phyloP scores from a whole-genome alignment of 23 tunicate genomes.

The Ciona savignyi region DNA sequence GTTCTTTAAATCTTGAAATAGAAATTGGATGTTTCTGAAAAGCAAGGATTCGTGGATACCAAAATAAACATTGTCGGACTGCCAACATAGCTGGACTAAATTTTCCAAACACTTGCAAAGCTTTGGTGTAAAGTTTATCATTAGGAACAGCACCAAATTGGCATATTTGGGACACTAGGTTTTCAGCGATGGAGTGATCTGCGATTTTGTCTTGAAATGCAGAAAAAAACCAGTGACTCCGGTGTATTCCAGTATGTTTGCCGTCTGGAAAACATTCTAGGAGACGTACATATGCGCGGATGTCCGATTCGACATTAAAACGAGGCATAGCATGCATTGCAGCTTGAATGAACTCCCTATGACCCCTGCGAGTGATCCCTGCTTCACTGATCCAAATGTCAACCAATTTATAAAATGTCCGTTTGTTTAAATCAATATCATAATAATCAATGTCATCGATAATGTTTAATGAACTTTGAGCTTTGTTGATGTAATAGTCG shows the following conservation, averaged over 20 bases:
- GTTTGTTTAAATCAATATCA: slow-evolving; percentile 62
- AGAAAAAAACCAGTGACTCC: slow-evolving; percentile 56
- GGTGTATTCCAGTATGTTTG: slow-evolving; percentile 67
- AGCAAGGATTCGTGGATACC: slow-evolving; percentile 61
- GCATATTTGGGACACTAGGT: slow-evolving; percentile 23
- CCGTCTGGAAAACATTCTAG: slow-evolving; percentile 85
- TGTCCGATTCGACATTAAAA: slow-evolving; percentile 73
- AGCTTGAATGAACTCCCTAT: slow-evolving; percentile 68
- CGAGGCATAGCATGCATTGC: slow-evolving; percentile 39
- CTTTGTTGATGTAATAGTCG: slow-evolving; percentile 66
- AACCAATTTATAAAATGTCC: slow-evolving; percentile 71
- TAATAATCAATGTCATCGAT: slow-evolving; percentile 72
- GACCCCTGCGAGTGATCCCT: slow-evolving; percentile 65
- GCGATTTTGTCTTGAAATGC: slow-evolving; percentile 68
- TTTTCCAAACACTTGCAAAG: slow-evolving; percentile 56
- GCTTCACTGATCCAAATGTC: slow-evolving; percentile 84
- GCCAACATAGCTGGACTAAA: slow-evolving; percentile 52
- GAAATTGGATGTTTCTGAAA: slow-evolving; percentile 28
- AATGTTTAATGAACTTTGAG: slow-evolving; percentile 40
- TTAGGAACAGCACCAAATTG: slow-evolving; percentile 42
- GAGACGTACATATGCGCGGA: slow-evolving; percentile 55
- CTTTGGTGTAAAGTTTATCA: slow-evolving; percentile 44
- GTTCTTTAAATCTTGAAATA: slow-evolving; percentile 20
- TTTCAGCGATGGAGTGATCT: slow-evolving; percentile 62
- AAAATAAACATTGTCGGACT: slow-evolving; percentile 38